Conservation (phyloP, 2,113 vertebrate genomes). For the Ageneiosus marmoratus region DNA sequence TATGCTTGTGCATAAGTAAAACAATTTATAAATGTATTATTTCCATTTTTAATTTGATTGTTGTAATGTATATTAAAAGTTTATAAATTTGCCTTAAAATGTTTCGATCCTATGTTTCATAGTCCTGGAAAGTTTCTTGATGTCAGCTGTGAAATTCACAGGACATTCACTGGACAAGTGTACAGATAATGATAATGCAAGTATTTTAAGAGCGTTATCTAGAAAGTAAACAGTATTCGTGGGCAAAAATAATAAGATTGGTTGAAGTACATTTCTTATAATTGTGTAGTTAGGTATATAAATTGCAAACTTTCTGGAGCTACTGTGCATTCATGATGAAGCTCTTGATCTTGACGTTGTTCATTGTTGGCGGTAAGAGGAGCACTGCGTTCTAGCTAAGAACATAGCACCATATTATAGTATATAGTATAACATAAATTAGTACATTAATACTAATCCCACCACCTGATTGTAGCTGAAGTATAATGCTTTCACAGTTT, state of each 20-base stretch:
- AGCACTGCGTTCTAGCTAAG: not conserved
- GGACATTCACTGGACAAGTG: slow-evolving; percentile 28
- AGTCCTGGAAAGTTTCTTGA: not conserved
- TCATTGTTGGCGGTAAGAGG: slow-evolving; percentile 72
- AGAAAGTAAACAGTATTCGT: slow-evolving; percentile 53
- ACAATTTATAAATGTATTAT: not conserved
- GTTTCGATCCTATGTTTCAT: not conserved
- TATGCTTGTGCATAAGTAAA: not conserved
- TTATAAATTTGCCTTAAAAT: too few species aligned
- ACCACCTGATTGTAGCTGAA: not conserved
- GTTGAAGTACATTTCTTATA: not conserved
- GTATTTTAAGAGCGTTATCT: slow-evolving; percentile 66
- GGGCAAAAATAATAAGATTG: not conserved
- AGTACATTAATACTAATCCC: not conserved
- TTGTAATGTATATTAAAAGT: not conserved
- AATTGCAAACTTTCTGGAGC: not conserved
- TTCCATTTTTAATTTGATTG: not conserved
- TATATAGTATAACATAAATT: not conserved
- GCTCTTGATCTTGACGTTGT: slow-evolving; percentile 72
- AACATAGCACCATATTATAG: not conserved
- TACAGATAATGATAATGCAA: slow-evolving; percentile 55
- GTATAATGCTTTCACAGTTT: too few species aligned
- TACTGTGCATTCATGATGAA: slow-evolving; percentile 66
- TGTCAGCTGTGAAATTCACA: slow-evolving; percentile 48
- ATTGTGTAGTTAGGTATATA: slow-evolving; percentile 53